phyloP scores from a whole-genome alignment of 1,140 invertebrate genomes.

The Neelides sp. region DNA sequence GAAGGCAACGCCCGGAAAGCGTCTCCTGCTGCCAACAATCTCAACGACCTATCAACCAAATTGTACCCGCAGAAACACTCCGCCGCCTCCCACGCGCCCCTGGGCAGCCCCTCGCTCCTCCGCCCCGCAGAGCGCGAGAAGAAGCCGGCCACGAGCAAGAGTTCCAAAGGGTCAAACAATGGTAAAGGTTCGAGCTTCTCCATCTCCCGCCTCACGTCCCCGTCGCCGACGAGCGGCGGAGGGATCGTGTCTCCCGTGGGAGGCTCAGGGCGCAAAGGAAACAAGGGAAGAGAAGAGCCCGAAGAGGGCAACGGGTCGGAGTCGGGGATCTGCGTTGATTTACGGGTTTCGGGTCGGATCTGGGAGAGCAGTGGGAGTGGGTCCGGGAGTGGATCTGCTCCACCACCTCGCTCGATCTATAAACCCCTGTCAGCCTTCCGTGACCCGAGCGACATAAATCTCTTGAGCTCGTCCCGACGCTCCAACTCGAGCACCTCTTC shows the following conservation, averaged over 20 bases:
- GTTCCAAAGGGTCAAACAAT: no score
- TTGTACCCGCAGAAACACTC: no score
- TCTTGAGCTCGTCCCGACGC: conserved; percentile 29
- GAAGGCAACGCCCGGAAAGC: no score
- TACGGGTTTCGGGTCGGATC: conserved; percentile 30
- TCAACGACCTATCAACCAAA: no score
- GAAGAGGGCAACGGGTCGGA: conserved; percentile 5
- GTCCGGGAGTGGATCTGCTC: not conserved
- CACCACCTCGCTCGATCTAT: conserved; percentile 29
- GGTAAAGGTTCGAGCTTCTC: conserved; percentile 30
- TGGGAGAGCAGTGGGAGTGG: conserved; percentile 22
- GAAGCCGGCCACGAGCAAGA: no score
- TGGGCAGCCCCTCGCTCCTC: no score
- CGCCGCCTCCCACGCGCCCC: no score
- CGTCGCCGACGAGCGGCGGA: conserved; percentile 25
- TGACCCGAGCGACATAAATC: conserved; percentile 31
- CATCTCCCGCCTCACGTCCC: conserved; percentile 29
- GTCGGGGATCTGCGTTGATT: conserved; percentile 29
- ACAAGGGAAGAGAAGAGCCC: conserved; percentile 1
- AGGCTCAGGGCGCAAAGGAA: no score
- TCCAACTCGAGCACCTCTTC: conserved; percentile 16
- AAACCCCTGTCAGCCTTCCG: conserved; percentile 31
- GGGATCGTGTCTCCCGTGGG: no score
- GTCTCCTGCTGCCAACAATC: no score
- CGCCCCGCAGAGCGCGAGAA: no score